Percentiles rank a stretch among this genome's conserved stretches.
Conservation (phyloP, 2,888 invertebrate species). For the Pecten maximus region DNA sequence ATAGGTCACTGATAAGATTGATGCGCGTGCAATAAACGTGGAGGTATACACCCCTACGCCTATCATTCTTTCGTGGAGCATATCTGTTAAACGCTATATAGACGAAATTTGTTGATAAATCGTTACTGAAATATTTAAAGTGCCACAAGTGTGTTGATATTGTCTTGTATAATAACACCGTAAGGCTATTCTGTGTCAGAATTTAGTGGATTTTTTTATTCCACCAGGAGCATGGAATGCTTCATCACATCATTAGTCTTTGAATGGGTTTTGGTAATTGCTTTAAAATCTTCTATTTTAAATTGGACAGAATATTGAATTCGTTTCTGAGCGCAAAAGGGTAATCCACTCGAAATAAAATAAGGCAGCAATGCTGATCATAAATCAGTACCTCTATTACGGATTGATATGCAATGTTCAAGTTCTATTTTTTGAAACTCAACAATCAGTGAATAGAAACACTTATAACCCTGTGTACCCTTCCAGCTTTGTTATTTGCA, state of each 20-base stretch:
- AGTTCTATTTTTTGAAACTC: neutral
- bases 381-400: neutral
- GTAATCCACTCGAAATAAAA: neutral
- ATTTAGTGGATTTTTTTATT: neutral
- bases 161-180: neutral
- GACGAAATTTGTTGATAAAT: neutral
- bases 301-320: constrained; percentile 6
- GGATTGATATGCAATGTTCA: neutral
- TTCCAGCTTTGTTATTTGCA: neutral
- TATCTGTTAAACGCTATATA: neutral
- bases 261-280: neutral
- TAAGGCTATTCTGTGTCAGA: neutral
- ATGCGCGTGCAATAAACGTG: neutral
- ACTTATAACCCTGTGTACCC: neutral
- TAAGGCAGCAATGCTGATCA: neutral
- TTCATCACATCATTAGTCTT: neutral
- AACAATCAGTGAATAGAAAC: neutral
- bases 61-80: neutral
- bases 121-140: neutral
- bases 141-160: neutral
- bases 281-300: neutral
- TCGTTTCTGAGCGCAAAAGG: neutral
- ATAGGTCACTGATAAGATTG: neutral
- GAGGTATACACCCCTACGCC: neutral
- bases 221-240: neutral